Conservation (phyloP, 2,113 vertebrate species). For the Haemorhous mexicanus region DNA sequence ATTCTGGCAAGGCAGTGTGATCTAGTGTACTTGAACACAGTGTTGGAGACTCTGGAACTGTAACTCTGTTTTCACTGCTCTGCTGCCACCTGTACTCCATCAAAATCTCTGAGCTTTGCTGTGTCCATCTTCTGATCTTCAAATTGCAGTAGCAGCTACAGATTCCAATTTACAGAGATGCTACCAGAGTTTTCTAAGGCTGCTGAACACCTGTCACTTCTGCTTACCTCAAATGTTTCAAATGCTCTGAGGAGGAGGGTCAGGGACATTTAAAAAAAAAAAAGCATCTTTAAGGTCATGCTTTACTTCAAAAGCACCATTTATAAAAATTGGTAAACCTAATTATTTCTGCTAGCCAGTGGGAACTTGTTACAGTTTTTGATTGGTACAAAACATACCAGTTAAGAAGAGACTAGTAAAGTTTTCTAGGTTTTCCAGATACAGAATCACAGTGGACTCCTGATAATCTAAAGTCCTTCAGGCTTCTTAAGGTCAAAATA, state of each 20-base stretch:
- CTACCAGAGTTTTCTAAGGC: background rate
- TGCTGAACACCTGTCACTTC: background rate
- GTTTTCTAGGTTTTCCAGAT: background rate
- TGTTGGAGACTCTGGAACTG: background rate
- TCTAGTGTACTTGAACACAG: background rate
- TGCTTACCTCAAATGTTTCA: background rate
- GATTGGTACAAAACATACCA: background rate
- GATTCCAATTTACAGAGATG: background rate
- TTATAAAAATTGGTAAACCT: background rate
- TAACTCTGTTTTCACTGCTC: background rate
- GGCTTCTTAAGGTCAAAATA: background rate
- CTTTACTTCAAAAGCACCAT: background rate
- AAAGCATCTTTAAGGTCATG: background rate
- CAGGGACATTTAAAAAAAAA: background rate
- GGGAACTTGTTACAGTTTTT: background rate
- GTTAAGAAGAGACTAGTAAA: background rate
- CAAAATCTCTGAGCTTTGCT: background rate
- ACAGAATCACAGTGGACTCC: background rate
- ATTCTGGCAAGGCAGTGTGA: background rate
- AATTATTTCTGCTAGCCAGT: constrained; percentile 1
- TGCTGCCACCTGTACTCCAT: background rate
- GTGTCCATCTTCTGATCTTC: background rate
- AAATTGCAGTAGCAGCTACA: background rate
- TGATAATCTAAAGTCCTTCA: background rate
- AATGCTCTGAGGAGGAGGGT: background rate